Evolutionary conservation across 2,888 invertebrate species (phyloP).

Genomic region (Meandrusa payeni): DNA sequence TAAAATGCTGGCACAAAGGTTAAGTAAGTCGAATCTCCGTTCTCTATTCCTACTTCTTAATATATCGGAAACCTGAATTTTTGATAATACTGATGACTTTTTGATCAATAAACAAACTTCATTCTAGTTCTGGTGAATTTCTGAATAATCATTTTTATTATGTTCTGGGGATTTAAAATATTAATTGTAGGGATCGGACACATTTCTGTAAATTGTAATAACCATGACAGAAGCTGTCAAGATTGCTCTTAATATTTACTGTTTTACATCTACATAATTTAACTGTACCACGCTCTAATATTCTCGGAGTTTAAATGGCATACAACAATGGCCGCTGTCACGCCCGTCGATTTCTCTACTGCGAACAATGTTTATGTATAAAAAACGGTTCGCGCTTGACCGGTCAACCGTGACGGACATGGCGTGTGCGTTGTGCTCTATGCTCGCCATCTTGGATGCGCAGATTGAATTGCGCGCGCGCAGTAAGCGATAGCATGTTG

Average conservation of each 20-base stretch:
- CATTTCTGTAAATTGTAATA: too few relatives aligned
- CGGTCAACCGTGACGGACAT: constrained; percentile 67
- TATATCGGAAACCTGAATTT: too few relatives aligned
- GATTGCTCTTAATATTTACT: constrained; percentile 29
- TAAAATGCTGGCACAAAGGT: too few relatives aligned
- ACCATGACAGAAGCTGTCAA: not conserved
- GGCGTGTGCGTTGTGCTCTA: constrained; percentile 65
- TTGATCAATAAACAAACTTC: too few relatives aligned
- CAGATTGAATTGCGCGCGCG: constrained; percentile 70
- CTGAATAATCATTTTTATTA: too few relatives aligned
- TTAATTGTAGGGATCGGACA: too few relatives aligned
- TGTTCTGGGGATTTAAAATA: too few relatives aligned
- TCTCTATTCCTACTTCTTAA: too few relatives aligned
- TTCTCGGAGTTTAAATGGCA: constrained; percentile 64
- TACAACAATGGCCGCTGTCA: constrained; percentile 74
- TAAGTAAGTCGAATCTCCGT: too few relatives aligned
- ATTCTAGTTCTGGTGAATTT: too few relatives aligned
- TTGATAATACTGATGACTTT: too few relatives aligned
- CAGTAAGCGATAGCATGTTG: constrained; percentile 27
- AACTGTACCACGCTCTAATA: constrained; percentile 76
- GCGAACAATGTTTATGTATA: constrained; percentile 78
- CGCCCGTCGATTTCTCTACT: constrained; percentile 77
- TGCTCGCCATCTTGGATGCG: constrained; percentile 67
- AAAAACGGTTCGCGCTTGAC: constrained; percentile 67
- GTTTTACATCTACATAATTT: constrained; percentile 49